A percentile compares a stretch with the other conserved stretches of the same genome.
These are phyloP conservation scores for Arenicola marina DNA, from an alignment of 2,888 invertebrate species.

Conservation along the genomic window DNA sequence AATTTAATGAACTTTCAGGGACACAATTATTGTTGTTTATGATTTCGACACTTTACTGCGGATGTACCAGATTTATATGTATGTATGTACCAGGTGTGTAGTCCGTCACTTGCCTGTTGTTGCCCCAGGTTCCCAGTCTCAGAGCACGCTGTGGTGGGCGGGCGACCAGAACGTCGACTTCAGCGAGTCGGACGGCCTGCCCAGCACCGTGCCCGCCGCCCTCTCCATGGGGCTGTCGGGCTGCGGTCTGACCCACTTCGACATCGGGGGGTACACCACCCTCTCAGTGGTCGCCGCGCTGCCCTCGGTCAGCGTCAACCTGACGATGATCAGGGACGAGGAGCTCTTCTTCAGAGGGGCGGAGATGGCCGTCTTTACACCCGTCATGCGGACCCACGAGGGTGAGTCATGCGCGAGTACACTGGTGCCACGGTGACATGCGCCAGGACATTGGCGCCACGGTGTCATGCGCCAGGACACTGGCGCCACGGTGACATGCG, in stretches of 20 bases:
- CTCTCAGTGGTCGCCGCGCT: neutral
- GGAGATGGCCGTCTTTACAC: conserved; percentile 50
- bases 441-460: no score
- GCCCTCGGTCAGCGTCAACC: conserved; percentile 12
- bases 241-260: conserved; percentile 51
- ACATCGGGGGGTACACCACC: conserved; percentile 54
- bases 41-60: no score
- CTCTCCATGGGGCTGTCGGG: conserved; percentile 47
- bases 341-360: conserved; percentile 50
- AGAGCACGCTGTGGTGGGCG: conserved; percentile 49
- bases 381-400: conserved; percentile 52
- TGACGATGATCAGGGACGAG: conserved; percentile 39
- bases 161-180: conserved; percentile 57
- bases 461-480: no score
- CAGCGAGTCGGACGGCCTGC: conserved; percentile 44
- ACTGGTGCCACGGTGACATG: no score
- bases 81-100: neutral
- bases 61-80: no score
- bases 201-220: conserved; percentile 48
- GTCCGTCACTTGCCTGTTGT: neutral
- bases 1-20: no score
- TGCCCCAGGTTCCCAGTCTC: conserved; percentile 41
- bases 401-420: no score
- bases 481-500: no score
- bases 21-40: no score